Conservation (phyloP, 2,113 vertebrate genomes). For the Embiotoca jacksoni region DNA sequence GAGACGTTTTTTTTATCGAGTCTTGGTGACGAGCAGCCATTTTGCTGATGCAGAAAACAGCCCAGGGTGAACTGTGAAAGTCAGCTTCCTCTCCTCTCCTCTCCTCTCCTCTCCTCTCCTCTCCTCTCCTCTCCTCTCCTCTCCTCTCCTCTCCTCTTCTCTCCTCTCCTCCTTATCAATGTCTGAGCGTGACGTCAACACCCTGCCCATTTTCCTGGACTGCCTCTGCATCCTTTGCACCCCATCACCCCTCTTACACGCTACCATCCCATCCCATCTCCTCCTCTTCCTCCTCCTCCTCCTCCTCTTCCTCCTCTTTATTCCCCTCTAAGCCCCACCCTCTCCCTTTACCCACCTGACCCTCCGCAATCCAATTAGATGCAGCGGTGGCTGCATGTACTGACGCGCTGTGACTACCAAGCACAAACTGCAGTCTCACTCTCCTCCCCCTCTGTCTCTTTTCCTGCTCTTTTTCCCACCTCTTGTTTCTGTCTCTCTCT, state of each 20-base stretch:
- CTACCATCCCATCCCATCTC: background rate
- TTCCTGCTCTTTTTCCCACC: slow-evolving; percentile 62
- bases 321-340: slow-evolving; percentile 59
- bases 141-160: no score
- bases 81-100: slow-evolving; percentile 36
- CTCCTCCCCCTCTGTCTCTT: slow-evolving; percentile 70
- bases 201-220: slow-evolving; percentile 60
- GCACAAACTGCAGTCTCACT: slow-evolving; percentile 82
- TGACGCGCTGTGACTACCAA: slow-evolving; percentile 79
- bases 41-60: slow-evolving; percentile 65
- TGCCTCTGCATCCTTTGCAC: slow-evolving; percentile 72
- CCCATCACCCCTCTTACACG: slow-evolving; percentile 56
- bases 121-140: no score
- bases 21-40: slow-evolving; percentile 50
- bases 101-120: no score
- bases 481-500: slow-evolving; percentile 51
- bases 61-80: slow-evolving; percentile 59
- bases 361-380: slow-evolving; percentile 77
- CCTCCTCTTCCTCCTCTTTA: slow-evolving; percentile 1
- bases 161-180: slow-evolving; percentile 35
- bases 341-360: slow-evolving; percentile 77
- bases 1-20: background rate
- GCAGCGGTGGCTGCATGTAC: slow-evolving; percentile 61
- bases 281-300: background rate
- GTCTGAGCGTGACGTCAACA: slow-evolving; percentile 65